phyloP scores from a whole-genome alignment of 2,113 vertebrate species.

The Ursus arctos region DNA sequence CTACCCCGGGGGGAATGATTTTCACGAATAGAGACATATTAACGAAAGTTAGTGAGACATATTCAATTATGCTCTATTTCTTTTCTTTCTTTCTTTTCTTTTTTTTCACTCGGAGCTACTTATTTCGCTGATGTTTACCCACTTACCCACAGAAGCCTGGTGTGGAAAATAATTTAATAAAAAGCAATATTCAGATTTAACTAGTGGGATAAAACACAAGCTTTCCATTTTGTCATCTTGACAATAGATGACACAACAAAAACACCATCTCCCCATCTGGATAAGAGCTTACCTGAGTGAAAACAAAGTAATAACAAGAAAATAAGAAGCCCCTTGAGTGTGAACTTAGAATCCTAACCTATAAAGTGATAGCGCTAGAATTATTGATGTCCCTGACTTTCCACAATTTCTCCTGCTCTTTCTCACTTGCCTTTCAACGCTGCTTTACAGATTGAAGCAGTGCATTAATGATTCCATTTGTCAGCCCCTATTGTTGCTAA shows the following conservation, averaged over 20 bases:
- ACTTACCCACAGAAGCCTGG: background rate
- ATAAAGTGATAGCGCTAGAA: slow-evolving; percentile 12
- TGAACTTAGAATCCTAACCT: slow-evolving; percentile 51
- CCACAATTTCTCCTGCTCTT: slow-evolving; percentile 80
- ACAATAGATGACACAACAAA: background rate
- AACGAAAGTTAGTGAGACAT: background rate
- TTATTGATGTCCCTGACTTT: slow-evolving; percentile 61
- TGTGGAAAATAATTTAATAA: slow-evolving; percentile 6
- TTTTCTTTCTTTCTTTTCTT: background rate
- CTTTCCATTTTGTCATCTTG: slow-evolving; percentile 21
- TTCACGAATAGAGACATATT: background rate
- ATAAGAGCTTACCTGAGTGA: slow-evolving; percentile 9
- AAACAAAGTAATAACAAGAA: slow-evolving; percentile 56
- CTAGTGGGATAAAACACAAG: background rate
- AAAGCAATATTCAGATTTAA: slow-evolving; percentile 39
- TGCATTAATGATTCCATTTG: slow-evolving; percentile 80
- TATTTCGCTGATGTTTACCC: background rate
- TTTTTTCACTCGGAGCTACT: background rate
- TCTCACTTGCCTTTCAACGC: slow-evolving; percentile 71
- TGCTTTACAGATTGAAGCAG: slow-evolving; percentile 19
- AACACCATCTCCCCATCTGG: background rate
- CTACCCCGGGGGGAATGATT: background rate
- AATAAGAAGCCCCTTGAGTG: slow-evolving; percentile 45
- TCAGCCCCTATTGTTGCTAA: slow-evolving; percentile 81
- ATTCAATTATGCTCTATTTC: background rate